Percentiles rank a stretch among this genome's conserved stretches.
phyloP scores from a whole-genome alignment of 2,888 invertebrate species.

The Oscheius sp. region DNA sequence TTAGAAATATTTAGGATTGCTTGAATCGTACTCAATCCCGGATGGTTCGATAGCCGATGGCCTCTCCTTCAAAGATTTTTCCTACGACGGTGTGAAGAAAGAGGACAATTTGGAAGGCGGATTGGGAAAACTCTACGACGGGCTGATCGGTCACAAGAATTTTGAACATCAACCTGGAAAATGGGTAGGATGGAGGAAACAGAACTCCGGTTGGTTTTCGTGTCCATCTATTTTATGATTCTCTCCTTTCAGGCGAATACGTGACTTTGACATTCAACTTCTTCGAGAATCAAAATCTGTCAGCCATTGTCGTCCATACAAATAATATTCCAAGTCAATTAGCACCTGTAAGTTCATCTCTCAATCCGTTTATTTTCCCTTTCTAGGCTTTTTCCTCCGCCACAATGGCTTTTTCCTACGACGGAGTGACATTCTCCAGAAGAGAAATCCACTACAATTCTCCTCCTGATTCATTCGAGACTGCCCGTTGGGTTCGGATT shows the following conservation, averaged over 20 bases:
- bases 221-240: too few relatives aligned
- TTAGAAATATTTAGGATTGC: conserved; percentile 79
- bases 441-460: conserved; percentile 55
- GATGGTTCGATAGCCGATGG: conserved; percentile 85
- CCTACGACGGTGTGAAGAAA: conserved; percentile 80
- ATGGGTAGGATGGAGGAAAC: conserved; percentile 87
- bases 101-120: conserved; percentile 76
- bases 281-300: conserved; percentile 87
- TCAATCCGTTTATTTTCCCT: neutral
- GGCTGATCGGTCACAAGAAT: conserved; percentile 76
- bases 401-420: conserved; percentile 44
- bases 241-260: too few relatives aligned
- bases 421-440: conserved; percentile 53
- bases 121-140: conserved; percentile 84
- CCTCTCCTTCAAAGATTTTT: conserved; percentile 84
- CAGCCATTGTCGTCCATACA: conserved; percentile 84
- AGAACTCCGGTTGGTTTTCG: neutral
- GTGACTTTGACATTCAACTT: conserved; percentile 87
- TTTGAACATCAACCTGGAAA: conserved; percentile 77
- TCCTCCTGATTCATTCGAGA: conserved; percentile 58
- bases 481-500: conserved; percentile 84
- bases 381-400: conserved; percentile 48
- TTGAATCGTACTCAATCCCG: conserved; percentile 88
- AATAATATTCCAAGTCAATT: conserved; percentile 79
- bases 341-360: conserved; percentile 36